Base-by-base conservation (phyloP, 1,140 invertebrate genomes). In the Heliconius hewitsoni region DNA sequence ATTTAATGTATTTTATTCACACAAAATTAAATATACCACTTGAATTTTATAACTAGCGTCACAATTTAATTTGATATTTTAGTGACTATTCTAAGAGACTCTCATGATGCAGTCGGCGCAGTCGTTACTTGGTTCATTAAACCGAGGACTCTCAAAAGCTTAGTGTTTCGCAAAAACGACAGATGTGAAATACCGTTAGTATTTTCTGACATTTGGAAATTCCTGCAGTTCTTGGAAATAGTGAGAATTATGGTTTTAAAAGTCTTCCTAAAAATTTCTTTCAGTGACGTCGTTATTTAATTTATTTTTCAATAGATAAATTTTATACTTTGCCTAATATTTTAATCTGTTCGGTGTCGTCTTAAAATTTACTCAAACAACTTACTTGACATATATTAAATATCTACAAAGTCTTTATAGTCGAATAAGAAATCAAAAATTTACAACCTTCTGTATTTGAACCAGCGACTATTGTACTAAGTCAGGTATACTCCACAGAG, bases 91-190 rank as follows among this genome's bases (percentile, higher is more conserved):
- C 71, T 16, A 60, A 81, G 75, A 46, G 79, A 71, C 30, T 30
- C 74, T 77, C 19, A 30, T 42, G 46, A 66, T 71, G 74, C 79
- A 77, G 84, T 88, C 85, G 85, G 80, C 88, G 89, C 73, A 52
- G 85, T 89, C 87, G 89, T 91, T 90, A 90, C 84, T 86, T 85
- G 87, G 85, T 89, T 91, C 87, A 90, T 91, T 91, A 89, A 89
- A 90, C 83, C 83, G 84, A 90, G 86, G 84, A 83, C 85, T 76
- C 86, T 90, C 71, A 42, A 19, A 75, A 74, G 60, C 13, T 66
- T 23, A 79, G 30, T 50, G 50, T 55, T 79, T 42, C 37, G 30
- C 55, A 79, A 71, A 79, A 71, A 52, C 50, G 72, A 42, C 73
- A 27, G 23, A 66, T 66, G 60, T 66, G 60, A 66, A 66, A 66